Evolutionary conservation across 2,113 vertebrate genomes (phyloP).

Genomic region (Phyllostomus hastatus): DNA sequence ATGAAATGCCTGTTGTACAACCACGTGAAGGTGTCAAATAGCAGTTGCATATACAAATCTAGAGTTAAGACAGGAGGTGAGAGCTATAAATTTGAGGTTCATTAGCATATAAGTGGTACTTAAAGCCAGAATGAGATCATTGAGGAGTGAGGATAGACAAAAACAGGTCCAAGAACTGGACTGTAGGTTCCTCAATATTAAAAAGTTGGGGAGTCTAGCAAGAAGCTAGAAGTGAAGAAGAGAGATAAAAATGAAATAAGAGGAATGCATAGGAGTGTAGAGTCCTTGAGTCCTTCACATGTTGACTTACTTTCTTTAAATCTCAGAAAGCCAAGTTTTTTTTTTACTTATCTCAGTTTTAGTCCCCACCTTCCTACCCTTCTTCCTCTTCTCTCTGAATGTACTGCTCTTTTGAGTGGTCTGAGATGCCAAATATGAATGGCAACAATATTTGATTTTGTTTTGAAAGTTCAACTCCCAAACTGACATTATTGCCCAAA

Average conservation of each 20-base stretch:
- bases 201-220: background rate
- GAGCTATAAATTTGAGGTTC: background rate
- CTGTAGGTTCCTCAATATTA: background rate
- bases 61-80: background rate
- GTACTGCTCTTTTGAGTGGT: background rate
- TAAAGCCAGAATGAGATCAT: background rate
- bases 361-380: background rate
- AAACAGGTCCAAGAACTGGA: background rate
- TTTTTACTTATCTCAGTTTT: background rate
- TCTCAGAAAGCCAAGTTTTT: background rate
- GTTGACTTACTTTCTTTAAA: background rate
- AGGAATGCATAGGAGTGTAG: background rate
- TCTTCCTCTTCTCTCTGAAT: background rate
- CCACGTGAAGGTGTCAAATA: background rate
- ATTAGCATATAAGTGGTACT: background rate
- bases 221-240: background rate
- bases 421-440: background rate
- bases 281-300: background rate
- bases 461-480: background rate
- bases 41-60: background rate
- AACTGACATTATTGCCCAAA: background rate
- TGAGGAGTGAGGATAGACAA: background rate
- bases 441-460: background rate
- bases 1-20: background rate
- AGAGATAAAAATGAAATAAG: background rate